Percentiles rank a stretch among this genome's conserved stretches.
Evolutionary conservation across 2,797 vertebrate genomes (phyloP).

Genomic region (Artibeus jamaicensis): DNA sequence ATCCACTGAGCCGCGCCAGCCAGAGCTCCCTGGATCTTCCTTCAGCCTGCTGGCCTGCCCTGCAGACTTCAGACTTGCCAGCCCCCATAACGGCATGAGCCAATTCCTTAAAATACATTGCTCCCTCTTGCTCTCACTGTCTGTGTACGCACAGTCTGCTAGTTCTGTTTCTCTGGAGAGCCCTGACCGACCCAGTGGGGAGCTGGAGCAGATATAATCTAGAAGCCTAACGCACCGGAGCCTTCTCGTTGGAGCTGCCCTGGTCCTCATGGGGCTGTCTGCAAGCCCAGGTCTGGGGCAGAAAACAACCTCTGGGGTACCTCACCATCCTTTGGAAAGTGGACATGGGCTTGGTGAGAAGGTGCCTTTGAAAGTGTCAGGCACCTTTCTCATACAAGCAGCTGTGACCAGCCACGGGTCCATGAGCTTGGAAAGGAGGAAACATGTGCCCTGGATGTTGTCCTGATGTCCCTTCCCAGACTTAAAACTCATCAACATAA

Average conservation of each 20-base stretch:
- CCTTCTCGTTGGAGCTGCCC: background rate
- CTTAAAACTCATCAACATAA: no score
- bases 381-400: background rate
- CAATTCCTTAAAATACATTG: background rate
- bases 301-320: background rate
- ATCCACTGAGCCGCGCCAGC: no score
- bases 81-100: accelerated
- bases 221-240: accelerated
- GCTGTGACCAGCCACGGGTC: background rate
- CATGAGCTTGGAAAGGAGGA: background rate
- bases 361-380: background rate
- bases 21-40: background rate
- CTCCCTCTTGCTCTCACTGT: background rate
- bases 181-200: background rate
- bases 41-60: background rate
- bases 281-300: background rate
- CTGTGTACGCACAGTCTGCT: background rate
- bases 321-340: background rate
- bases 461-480: background rate
- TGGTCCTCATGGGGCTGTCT: background rate
- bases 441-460: background rate
- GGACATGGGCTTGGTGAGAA: background rate
- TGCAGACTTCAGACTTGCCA: background rate
- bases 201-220: background rate
- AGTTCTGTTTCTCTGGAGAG: background rate